Evolutionary conservation across 2,888 invertebrate species (phyloP).

Genomic region (Lydus trimaculatus): DNA sequence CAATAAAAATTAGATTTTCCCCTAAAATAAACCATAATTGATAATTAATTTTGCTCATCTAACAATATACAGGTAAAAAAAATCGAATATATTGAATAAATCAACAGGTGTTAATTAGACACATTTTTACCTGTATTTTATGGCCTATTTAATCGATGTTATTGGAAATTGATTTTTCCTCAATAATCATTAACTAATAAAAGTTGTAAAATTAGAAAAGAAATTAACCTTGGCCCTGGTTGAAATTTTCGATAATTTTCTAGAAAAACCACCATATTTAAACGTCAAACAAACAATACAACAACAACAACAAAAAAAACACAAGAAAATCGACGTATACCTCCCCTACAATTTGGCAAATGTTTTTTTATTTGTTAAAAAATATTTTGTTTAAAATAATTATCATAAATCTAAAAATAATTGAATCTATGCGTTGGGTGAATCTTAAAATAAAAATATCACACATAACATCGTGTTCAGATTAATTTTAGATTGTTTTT

Average conservation of each 20-base stretch:
- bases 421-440: neutral
- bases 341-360: neutral
- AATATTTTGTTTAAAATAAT: slow-evolving; percentile 4
- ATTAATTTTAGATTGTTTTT: neutral
- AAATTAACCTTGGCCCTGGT: neutral
- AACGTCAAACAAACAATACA: neutral
- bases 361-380: neutral
- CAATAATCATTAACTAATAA: neutral
- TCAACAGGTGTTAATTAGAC: neutral
- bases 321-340: neutral
- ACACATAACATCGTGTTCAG: neutral
- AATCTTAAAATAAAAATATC: slow-evolving; percentile 2
- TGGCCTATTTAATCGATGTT: no score
- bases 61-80: no score
- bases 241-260: neutral
- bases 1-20: no score
- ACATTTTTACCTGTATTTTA: neutral
- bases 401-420: neutral
- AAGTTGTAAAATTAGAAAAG: neutral
- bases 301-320: no score
- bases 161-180: no score
- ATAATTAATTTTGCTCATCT: no score
- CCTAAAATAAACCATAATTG: no score
- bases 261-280: neutral
- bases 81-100: neutral